phyloP scores from a whole-genome alignment of 2,113 vertebrate species.

The Genyomyrus donnyi region DNA sequence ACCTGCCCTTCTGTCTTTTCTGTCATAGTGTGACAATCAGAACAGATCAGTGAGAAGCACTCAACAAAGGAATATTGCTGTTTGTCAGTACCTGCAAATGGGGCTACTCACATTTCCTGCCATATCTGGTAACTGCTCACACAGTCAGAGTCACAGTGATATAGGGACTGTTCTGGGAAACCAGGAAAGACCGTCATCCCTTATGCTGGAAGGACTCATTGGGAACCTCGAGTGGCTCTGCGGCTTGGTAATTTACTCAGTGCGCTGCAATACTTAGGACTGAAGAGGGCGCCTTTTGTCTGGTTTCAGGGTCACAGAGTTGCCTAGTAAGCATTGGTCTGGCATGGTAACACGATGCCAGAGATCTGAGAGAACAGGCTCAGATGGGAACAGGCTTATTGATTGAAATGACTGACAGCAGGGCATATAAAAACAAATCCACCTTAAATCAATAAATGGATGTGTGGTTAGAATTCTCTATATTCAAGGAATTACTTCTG shows the following conservation, averaged over 20 bases:
- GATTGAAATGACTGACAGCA: not conserved
- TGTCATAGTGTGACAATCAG: not conserved
- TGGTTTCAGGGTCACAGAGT: not conserved
- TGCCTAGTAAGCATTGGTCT: not conserved
- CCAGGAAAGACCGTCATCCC: not conserved
- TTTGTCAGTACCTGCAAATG: not conserved
- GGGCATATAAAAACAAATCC: not conserved
- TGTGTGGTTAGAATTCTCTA: not conserved
- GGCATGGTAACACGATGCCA: not conserved
- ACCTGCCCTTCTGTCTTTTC: not conserved
- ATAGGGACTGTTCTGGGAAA: not conserved
- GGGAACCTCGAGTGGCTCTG: not conserved
- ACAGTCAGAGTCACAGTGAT: not conserved
- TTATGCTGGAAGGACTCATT: not conserved
- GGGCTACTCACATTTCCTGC: not conserved
- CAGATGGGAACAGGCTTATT: not conserved
- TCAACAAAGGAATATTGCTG: not conserved
- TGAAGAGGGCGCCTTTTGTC: constrained; percentile 11
- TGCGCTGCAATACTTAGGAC: not conserved
- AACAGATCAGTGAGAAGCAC: not conserved
- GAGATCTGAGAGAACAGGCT: not conserved
- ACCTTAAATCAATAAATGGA: not conserved
- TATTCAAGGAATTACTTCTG: not conserved
- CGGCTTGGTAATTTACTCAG: not conserved
- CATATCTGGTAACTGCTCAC: not conserved